phyloP scores from a whole-genome alignment of 2,113 vertebrate genomes.

The Stigmatopora nigra region DNA sequence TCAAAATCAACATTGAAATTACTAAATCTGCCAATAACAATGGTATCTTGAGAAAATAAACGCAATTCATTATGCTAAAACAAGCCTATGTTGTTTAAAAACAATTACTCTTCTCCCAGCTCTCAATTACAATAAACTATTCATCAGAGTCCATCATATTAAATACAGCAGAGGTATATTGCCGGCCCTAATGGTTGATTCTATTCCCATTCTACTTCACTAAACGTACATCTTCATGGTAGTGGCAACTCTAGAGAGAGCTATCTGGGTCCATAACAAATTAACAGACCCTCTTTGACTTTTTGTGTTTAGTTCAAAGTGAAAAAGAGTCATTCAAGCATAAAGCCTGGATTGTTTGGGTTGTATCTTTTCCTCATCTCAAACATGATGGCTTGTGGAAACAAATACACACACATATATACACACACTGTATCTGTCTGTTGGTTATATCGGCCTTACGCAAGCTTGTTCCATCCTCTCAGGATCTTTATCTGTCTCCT shows the following conservation, averaged over 20 bases:
- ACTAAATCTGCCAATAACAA: too few species aligned
- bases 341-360: too few species aligned
- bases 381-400: not conserved
- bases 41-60: too few species aligned
- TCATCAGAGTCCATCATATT: slow-evolving; percentile 44
- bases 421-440: not conserved
- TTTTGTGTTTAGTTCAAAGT: too few species aligned
- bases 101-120: slow-evolving; percentile 3
- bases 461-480: not conserved
- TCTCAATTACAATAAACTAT: slow-evolving; percentile 47
- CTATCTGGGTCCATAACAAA: not conserved
- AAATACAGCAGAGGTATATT: slow-evolving; percentile 32
- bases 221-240: slow-evolving; percentile 48
- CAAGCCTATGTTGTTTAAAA: too few species aligned
- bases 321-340: too few species aligned
- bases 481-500: not conserved
- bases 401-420: too few species aligned
- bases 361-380: too few species aligned
- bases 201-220: slow-evolving; percentile 43
- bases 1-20: too few species aligned
- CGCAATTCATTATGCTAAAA: too few species aligned
- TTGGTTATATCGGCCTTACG: not conserved
- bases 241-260: slow-evolving; percentile 4
- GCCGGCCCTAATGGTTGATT: slow-evolving; percentile 22
- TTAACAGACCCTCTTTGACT: too few species aligned